phyloP scores from a whole-genome alignment of 2,113 vertebrate genomes.

The Barbus barbus region DNA sequence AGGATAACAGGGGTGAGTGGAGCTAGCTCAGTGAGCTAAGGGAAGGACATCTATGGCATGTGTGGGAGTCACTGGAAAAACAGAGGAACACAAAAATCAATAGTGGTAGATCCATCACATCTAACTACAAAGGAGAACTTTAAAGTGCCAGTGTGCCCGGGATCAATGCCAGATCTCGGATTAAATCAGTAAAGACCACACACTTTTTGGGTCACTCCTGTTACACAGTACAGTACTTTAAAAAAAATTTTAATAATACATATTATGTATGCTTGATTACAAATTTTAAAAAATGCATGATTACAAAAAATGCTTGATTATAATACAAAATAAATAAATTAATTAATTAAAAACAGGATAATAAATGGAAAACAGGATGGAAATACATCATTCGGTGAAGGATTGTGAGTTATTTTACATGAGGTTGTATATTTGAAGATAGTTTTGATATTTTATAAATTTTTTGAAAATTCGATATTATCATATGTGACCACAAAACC shows the following conservation, averaged over 20 bases:
- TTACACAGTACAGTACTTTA: not conserved
- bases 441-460: too few relatives aligned
- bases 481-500: too few relatives aligned
- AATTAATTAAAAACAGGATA: too few relatives aligned
- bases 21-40: slow-evolving; percentile 50
- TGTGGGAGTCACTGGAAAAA: slow-evolving; percentile 53
- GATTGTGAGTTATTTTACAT: too few relatives aligned
- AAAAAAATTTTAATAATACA: too few relatives aligned
- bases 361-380: too few relatives aligned
- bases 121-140: not conserved
- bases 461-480: not conserved
- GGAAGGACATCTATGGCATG: slow-evolving; percentile 56
- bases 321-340: too few relatives aligned
- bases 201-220: not conserved
- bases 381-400: too few relatives aligned
- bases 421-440: too few relatives aligned
- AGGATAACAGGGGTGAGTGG: slow-evolving; percentile 45
- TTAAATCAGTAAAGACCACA: not conserved
- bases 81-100: slow-evolving; percentile 32
- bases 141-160: not conserved
- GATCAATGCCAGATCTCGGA: not conserved
- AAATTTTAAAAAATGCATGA: too few relatives aligned
- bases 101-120: slow-evolving; percentile 20
- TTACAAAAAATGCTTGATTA: not conserved
- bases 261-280: too few relatives aligned